A percentile compares a stretch with the other conserved stretches of the same genome.
Conservation (phyloP, 2,113 vertebrate genomes). For the Callionymus lyra region DNA sequence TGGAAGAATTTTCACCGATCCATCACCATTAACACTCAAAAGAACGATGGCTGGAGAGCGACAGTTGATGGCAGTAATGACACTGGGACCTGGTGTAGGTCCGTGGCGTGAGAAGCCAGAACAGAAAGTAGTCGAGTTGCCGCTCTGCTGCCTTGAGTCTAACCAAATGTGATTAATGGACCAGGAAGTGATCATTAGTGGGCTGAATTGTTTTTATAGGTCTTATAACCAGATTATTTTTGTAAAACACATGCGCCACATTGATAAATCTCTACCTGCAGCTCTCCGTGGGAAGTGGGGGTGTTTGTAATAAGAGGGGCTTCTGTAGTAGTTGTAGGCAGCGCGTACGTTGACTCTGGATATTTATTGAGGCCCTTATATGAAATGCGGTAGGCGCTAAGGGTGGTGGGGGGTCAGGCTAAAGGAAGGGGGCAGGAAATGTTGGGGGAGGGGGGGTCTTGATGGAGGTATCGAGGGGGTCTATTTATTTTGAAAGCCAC, state of each 20-base stretch:
- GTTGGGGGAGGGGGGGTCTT: slow-evolving; percentile 23
- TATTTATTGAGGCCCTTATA: slow-evolving; percentile 58
- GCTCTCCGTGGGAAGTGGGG: slow-evolving; percentile 3
- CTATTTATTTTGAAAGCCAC: slow-evolving; percentile 57
- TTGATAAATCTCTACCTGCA: slow-evolving; percentile 14
- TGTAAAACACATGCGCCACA: slow-evolving; percentile 13
- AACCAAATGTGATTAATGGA: slow-evolving; percentile 41
- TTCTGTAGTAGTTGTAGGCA: slow-evolving; percentile 33
- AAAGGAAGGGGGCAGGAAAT: slow-evolving; percentile 47
- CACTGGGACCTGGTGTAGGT: slow-evolving; percentile 5
- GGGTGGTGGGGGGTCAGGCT: slow-evolving; percentile 39
- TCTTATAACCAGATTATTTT: slow-evolving; percentile 24
- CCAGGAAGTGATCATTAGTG: slow-evolving; percentile 48
- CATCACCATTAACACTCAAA: not conserved
- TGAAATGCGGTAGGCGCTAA: slow-evolving; percentile 43
- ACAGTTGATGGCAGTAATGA: slow-evolving; percentile 6
- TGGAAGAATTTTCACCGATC: too few species aligned
- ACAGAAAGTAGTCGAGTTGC: slow-evolving; percentile 20
- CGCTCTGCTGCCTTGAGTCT: slow-evolving; percentile 5
- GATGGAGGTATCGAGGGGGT: slow-evolving; percentile 32
- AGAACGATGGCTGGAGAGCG: slow-evolving; percentile 12
- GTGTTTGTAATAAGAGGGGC: slow-evolving; percentile 22
- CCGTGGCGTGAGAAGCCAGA: slow-evolving; percentile 19
- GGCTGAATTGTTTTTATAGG: slow-evolving; percentile 36
- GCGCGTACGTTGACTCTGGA: slow-evolving; percentile 28